Evolutionary conservation across 2,888 invertebrate genomes (phyloP).

Genomic region (Proisotoma minuta): DNA sequence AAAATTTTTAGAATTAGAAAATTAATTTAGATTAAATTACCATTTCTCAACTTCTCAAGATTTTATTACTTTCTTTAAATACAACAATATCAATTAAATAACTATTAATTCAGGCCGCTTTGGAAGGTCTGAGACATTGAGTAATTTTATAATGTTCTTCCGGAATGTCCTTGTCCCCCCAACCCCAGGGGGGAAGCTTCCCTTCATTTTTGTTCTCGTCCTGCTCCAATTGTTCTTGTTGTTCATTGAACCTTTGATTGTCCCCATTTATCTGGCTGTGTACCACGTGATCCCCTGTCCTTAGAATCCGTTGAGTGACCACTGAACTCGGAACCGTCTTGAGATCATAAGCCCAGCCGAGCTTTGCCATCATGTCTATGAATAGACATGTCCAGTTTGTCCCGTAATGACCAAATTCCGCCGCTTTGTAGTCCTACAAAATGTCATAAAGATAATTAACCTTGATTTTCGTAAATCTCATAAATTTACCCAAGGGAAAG

Average conservation of each 20-base stretch:
- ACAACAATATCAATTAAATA: too few relatives aligned
- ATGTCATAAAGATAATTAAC: too few relatives aligned
- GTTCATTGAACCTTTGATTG: too few relatives aligned
- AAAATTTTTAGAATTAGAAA: too few relatives aligned
- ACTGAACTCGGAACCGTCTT: slow-evolving; percentile 60
- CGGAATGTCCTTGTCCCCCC: slow-evolving; percentile 30
- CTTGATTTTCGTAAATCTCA: background rate
- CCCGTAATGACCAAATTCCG: slow-evolving; percentile 66
- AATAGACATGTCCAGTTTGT: slow-evolving; percentile 70
- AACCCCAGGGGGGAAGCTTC: slow-evolving; percentile 26
- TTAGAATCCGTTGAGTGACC: slow-evolving; percentile 50
- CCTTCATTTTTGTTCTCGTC: slow-evolving; percentile 1
- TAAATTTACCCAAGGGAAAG: background rate
- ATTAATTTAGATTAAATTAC: too few relatives aligned
- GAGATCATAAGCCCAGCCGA: slow-evolving; percentile 83
- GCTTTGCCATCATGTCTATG: slow-evolving; percentile 72
- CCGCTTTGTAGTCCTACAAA: slow-evolving; percentile 90
- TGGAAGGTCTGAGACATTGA: background rate
- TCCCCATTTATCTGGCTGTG: too few relatives aligned
- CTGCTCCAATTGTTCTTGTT: slow-evolving; percentile 15
- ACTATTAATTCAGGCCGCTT: background rate
- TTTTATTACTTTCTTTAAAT: too few relatives aligned
- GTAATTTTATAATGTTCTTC: slow-evolving; percentile 9
- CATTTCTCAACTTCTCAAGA: too few relatives aligned
- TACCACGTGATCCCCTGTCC: slow-evolving; percentile 52